Percentiles rank a stretch among this genome's conserved stretches.
Conservation (phyloP, 30 jellyfish, hydroid and myxozoan genomes). For the Sanderia malayensis region DNA sequence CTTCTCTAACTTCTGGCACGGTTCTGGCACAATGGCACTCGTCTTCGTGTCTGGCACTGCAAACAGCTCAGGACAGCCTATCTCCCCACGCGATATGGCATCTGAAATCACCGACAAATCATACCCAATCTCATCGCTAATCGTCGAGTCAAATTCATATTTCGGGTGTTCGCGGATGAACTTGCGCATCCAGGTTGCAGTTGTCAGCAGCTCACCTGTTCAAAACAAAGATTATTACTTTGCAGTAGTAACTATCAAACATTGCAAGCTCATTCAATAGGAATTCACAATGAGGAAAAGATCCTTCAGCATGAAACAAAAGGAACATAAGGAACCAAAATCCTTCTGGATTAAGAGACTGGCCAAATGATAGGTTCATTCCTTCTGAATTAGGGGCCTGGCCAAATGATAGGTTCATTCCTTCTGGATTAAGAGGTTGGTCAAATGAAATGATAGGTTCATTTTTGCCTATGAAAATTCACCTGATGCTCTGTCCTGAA, state of each 20-base stretch:
- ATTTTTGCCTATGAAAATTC: too few species aligned
- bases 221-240: too few species aligned
- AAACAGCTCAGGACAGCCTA: slow-evolving; percentile 89
- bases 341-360: too few species aligned
- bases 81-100: slow-evolving; percentile 71
- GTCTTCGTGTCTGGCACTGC: slow-evolving; percentile 93
- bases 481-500: slow-evolving; percentile 96
- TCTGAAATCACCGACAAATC: slow-evolving; percentile 79
- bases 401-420: too few species aligned
- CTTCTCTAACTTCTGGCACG: slow-evolving; percentile 68
- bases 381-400: too few species aligned
- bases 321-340: too few species aligned
- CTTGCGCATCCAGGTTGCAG: slow-evolving; percentile 92
- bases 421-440: too few species aligned
- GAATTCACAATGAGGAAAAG: too few species aligned
- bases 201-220: slow-evolving; percentile 77
- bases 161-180: slow-evolving; percentile 80
- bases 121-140: slow-evolving; percentile 76
- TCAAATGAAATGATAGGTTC: neutral
- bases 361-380: too few species aligned
- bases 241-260: too few species aligned
- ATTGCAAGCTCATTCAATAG: too few species aligned
- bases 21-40: slow-evolving; percentile 68
- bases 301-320: too few species aligned
- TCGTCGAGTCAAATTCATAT: slow-evolving; percentile 77